phyloP scores from a whole-genome alignment of 2,797 vertebrate genomes.

The Holocentrus rufus region DNA sequence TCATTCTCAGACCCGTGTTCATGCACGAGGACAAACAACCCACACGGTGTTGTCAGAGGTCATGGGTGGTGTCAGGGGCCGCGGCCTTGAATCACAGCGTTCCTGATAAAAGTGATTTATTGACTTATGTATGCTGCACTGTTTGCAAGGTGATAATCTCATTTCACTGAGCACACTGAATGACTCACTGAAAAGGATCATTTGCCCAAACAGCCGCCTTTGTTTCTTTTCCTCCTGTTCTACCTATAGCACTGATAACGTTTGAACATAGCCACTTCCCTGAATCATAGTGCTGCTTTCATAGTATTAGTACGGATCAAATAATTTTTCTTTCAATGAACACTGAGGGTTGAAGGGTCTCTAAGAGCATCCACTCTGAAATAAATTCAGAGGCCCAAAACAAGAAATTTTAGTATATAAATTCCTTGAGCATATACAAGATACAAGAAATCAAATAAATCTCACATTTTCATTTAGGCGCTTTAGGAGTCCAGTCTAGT shows the following conservation, averaged over 20 bases:
- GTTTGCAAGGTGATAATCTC: constrained; percentile 60
- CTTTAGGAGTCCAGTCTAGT: no score
- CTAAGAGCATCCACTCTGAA: no score
- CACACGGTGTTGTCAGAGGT: constrained; percentile 10
- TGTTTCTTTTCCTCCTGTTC: constrained; percentile 11
- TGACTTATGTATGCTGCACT: constrained; percentile 60
- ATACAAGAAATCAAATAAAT: no score
- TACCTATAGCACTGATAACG: not conserved
- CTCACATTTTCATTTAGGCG: no score
- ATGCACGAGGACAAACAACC: not conserved
- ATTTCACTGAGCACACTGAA: constrained; percentile 16
- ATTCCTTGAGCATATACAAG: no score
- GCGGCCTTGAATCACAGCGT: constrained; percentile 28
- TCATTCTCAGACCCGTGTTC: not conserved
- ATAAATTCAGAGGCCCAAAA: no score
- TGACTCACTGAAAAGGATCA: constrained; percentile 40
- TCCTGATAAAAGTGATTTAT: constrained; percentile 57
- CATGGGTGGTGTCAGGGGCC: constrained; percentile 35
- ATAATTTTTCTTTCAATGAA: not conserved
- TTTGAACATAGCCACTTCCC: not conserved
- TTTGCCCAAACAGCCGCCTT: not conserved
- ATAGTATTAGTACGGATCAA: no score
- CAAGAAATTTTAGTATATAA: no score
- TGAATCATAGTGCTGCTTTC: not conserved
- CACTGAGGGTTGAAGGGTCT: not conserved